phyloP scores from a whole-genome alignment of 2,888 invertebrate species.

The Melangyna quadrimaculata region DNA sequence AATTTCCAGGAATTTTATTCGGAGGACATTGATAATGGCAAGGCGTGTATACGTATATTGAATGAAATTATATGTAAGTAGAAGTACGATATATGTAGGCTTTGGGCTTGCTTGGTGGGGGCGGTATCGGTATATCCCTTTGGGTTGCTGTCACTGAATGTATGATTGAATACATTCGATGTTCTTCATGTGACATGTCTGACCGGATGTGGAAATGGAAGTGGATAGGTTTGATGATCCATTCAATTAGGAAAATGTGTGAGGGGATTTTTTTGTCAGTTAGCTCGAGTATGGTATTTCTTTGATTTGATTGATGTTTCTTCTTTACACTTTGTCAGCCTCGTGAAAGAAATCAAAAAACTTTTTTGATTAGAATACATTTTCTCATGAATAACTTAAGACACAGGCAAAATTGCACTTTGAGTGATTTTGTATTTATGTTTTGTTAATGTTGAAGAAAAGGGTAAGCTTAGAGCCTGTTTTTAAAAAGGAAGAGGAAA shows the following conservation, averaged over 20 bases:
- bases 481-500: too few relatives aligned
- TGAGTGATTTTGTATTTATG: not conserved
- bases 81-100: not conserved
- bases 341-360: not conserved
- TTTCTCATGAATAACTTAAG: conserved; percentile 14
- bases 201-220: conserved; percentile 22
- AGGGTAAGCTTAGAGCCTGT: not conserved
- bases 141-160: conserved; percentile 24
- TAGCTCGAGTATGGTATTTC: not conserved
- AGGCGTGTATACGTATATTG: conserved; percentile 97
- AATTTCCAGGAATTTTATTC: conserved; percentile 99
- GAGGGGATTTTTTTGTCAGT: conserved; percentile 13
- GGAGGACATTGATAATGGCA: conserved; percentile 97
- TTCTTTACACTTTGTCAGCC: not conserved
- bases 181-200: not conserved
- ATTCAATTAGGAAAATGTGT: conserved; percentile 37
- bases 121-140: not conserved
- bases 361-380: not conserved
- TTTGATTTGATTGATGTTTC: conserved; percentile 52
- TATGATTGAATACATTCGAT: conserved; percentile 32
- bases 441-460: not conserved
- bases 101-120: conserved; percentile 73
- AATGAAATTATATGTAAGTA: conserved; percentile 97
- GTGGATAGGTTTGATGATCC: conserved; percentile 30
- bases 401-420: not conserved